Evolutionary conservation across 2,797 vertebrate genomes (phyloP).

Genomic region (Neomorphus geoffroyi): DNA sequence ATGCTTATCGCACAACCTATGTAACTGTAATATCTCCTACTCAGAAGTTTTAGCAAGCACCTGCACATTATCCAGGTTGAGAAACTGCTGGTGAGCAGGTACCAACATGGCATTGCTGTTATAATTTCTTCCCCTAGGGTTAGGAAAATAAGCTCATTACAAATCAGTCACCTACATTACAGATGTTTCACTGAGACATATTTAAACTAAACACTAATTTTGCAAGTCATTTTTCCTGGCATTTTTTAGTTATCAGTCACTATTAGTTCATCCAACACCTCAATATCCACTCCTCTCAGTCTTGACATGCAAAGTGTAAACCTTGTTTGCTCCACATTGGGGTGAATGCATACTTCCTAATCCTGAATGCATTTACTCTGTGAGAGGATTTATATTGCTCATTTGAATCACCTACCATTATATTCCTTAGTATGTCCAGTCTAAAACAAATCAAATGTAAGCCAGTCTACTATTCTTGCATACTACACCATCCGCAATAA

Average conservation of each 20-base stretch:
- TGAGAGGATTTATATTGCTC: neutral
- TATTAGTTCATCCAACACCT: neutral
- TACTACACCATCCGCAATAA: neutral
- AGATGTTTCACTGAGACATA: neutral
- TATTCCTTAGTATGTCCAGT: neutral
- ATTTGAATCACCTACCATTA: neutral
- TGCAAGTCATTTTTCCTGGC: neutral
- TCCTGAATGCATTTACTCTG: neutral
- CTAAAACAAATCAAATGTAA: neutral
- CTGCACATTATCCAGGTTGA: neutral
- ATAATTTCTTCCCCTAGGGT: neutral
- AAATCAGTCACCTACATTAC: neutral
- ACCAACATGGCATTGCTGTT: neutral
- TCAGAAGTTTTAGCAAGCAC: neutral
- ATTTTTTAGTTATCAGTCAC: neutral
- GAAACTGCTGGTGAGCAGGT: neutral
- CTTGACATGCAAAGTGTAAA: neutral
- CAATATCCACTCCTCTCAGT: neutral
- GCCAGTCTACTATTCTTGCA: neutral
- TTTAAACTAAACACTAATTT: neutral
- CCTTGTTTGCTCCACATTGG: neutral
- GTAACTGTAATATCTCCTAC: neutral
- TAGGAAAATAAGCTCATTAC: neutral
- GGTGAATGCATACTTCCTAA: neutral
- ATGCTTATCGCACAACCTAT: neutral